Conservation (phyloP, 2,888 invertebrate genomes). For the Odontocerum albicorne region DNA sequence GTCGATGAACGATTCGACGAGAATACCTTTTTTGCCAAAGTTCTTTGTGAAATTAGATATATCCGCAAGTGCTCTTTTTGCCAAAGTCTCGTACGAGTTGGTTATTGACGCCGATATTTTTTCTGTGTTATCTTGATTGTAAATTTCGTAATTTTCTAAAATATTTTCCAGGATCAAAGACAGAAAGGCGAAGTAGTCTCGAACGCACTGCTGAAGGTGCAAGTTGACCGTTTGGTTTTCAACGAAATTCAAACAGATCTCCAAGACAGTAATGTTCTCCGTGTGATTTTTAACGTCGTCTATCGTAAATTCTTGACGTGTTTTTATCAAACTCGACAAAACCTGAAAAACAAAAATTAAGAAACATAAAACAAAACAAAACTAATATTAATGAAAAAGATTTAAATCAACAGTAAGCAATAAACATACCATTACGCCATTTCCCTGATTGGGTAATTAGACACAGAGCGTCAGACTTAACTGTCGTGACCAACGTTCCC, state of each 20-base stretch:
- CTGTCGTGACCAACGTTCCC: too few relatives aligned
- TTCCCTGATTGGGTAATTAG: too few relatives aligned
- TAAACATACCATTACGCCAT: too few relatives aligned
- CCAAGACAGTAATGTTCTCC: conserved; percentile 18
- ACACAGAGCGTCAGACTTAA: too few relatives aligned
- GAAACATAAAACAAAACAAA: background rate
- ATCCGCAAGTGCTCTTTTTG: conserved; percentile 20
- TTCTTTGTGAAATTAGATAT: conserved; percentile 25
- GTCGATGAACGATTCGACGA: conserved; percentile 28
- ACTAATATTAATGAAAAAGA: too few relatives aligned
- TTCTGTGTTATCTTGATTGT: background rate
- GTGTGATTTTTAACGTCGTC: background rate
- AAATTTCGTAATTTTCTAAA: background rate
- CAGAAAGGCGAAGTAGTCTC: conserved; percentile 26
- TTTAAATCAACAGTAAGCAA: too few relatives aligned
- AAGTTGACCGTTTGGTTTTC: conserved; percentile 23
- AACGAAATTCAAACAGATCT: conserved; percentile 26
- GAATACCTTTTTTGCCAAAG: conserved; percentile 25
- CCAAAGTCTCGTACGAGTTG: conserved; percentile 10
- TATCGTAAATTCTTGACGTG: background rate
- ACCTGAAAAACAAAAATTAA: conserved; percentile 18
- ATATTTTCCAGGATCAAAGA: conserved; percentile 15
- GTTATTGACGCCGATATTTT: background rate
- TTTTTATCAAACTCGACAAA: conserved; percentile 16
- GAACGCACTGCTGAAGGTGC: conserved; percentile 25